Evolutionary conservation across 23 tunicate genomes (phyloP), one percentile per base, ranked within the genome.

Genomic region (Halocynthia aurantium): DNA sequence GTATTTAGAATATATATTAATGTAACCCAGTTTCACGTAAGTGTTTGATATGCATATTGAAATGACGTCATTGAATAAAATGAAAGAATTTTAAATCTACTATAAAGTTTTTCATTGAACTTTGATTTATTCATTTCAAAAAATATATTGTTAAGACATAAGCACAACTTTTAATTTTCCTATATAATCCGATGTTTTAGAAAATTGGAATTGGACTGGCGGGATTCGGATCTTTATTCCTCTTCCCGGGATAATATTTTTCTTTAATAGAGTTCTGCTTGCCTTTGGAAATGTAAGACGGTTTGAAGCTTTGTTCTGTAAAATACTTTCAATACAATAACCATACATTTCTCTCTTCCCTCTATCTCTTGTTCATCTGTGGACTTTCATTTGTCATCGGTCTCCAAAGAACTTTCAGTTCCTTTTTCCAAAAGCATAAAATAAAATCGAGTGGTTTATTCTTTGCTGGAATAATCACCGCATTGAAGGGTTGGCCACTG

Each of bases 181-280:
- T n/a, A n/a, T n/a, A n/a, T n/a, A n/a, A n/a, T n/a, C n/a, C n/a
- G n/a, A n/a, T n/a, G 70, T 55, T 70, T 51, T 53, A 92, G 98
- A 94, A n/a, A 78, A 94, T 94, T 65, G 99, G 99, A 13, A 88
- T 94, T 22, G 99, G 99, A 13, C 79, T 94, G 52, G 81, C 94
- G 53, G 95, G 87, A 55, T 94, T 94, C 82, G 99, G 99, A 52
- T 84, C 84, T 55, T 88, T 85, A 57, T 94, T 94, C 77, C 75
- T 94, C 7, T 88, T 94, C 61, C 88, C 50, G 99, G 99, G 66
- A 84, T 94, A 91, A 50, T 94, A 13, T 76, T 94, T 21, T 90
- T 94, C 52, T 88, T 94, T 76, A 96, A 94, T 85, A 71, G 99
- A 73, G 99, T 94, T 66, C 70, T 94, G 20, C 77, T 94, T 6